Conservation (phyloP, 2,797 vertebrate species). For the Pipistrellus pipistrellus region DNA sequence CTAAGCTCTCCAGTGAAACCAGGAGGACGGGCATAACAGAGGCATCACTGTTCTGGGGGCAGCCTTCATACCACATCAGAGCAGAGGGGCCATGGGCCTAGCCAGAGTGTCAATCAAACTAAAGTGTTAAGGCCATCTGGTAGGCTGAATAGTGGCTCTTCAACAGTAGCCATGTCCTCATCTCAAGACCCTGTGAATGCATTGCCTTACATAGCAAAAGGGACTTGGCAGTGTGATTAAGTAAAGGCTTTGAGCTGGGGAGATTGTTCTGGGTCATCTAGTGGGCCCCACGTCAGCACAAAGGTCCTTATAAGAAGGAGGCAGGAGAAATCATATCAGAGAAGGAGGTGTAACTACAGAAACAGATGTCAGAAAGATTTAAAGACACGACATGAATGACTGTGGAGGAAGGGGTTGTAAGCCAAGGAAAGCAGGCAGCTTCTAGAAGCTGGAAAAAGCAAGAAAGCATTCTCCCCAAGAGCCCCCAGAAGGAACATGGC, state of each 20-base stretch:
- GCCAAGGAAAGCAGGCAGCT: neutral
- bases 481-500: neutral
- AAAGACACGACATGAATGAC: accelerated
- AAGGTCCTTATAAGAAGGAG: neutral
- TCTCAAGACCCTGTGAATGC: neutral
- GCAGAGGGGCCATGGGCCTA: neutral
- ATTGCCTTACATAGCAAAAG: neutral
- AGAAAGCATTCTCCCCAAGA: neutral
- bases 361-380: neutral
- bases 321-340: neutral
- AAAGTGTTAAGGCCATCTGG: neutral
- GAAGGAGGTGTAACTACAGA: neutral
- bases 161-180: neutral
- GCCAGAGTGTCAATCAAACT: neutral
- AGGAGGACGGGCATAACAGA: neutral
- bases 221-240: neutral
- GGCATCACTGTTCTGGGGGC: neutral
- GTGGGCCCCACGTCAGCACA: neutral
- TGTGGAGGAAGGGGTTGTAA: neutral
- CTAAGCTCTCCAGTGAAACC: neutral
- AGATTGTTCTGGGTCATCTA: neutral
- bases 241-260: neutral
- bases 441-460: neutral
- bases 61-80: neutral
- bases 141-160: neutral